Percentiles rank a stretch among this genome's conserved stretches.
phyloP scores from a whole-genome alignment of 64 coral and sea anemone species.

The Montipora sp. region DNA sequence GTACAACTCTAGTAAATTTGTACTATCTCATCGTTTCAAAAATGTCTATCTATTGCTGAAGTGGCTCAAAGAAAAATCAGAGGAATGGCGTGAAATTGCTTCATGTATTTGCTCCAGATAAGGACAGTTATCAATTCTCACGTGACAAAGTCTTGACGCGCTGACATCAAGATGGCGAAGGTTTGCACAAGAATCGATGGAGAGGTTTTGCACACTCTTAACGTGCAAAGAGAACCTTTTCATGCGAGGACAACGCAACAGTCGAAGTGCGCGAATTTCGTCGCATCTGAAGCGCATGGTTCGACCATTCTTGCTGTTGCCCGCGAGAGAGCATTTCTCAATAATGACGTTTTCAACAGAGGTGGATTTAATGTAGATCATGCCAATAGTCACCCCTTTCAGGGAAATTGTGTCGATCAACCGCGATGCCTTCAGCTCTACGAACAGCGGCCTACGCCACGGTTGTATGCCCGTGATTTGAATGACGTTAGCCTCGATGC shows the following conservation, averaged over 20 bases:
- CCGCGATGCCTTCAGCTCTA: slow-evolving; percentile 5
- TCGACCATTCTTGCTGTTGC: background rate
- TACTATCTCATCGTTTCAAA: too few species aligned
- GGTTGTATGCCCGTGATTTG: slow-evolving; percentile 39
- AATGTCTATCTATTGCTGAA: too few species aligned
- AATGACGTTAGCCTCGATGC: slow-evolving; percentile 9
- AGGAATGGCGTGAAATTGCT: background rate
- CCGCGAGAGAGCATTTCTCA: slow-evolving; percentile 18
- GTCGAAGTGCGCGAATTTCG: slow-evolving; percentile 20
- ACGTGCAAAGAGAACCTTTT: slow-evolving; percentile 45
- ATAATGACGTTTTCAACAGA: slow-evolving; percentile 29
- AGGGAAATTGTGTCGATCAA: slow-evolving; percentile 4
- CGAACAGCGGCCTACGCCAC: background rate
- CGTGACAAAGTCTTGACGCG: background rate
- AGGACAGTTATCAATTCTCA: slow-evolving; percentile 46
- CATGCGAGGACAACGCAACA: slow-evolving; percentile 44
- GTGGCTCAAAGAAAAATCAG: background rate
- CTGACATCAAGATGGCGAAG: slow-evolving; percentile 39
- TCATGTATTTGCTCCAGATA: background rate
- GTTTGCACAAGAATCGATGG: slow-evolving; percentile 49
- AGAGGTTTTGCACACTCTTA: slow-evolving; percentile 7
- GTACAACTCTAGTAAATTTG: too few species aligned
- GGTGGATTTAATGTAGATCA: background rate
- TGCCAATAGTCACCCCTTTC: slow-evolving; percentile 1
- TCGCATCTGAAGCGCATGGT: slow-evolving; percentile 51